These are phyloP conservation scores for Cassiopea xamachana DNA, from an alignment of 30 jellyfish, hydroid and myxozoan genomes.

Conservation along the genomic window DNA sequence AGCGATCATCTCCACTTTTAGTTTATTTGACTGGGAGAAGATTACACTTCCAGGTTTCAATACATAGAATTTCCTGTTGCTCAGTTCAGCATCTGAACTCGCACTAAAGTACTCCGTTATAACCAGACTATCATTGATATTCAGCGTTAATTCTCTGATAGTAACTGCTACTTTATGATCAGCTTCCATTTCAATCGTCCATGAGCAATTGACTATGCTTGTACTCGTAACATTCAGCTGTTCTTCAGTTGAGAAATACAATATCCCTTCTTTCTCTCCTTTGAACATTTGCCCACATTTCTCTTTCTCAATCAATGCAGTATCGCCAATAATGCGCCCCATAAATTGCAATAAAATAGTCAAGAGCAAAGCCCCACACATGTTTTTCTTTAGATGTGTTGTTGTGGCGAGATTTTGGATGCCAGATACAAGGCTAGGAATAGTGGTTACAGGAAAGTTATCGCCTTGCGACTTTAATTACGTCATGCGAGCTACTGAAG, in stretches of 20 bases:
- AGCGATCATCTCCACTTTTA: slow-evolving; percentile 49
- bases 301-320: neutral
- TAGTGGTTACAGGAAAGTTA: neutral
- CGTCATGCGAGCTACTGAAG: slow-evolving; percentile 49
- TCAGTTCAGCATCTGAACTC: slow-evolving; percentile 25
- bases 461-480: slow-evolving; percentile 62
- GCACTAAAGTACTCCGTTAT: slow-evolving; percentile 40
- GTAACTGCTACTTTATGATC: slow-evolving; percentile 73
- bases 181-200: slow-evolving; percentile 74
- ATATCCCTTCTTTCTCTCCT: slow-evolving; percentile 1
- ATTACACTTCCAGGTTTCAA: slow-evolving; percentile 75
- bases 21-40: slow-evolving; percentile 62
- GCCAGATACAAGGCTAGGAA: neutral
- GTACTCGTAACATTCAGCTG: neutral
- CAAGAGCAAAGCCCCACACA: neutral
- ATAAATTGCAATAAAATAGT: neutral
- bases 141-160: slow-evolving; percentile 26
- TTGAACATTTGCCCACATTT: slow-evolving; percentile 13
- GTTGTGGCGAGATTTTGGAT: neutral
- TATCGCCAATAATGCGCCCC: neutral
- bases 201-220: slow-evolving; percentile 26
- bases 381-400: neutral
- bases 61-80: slow-evolving; percentile 18
- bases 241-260: neutral
- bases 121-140: slow-evolving; percentile 56